Base-by-base conservation (phyloP, 2,113 vertebrate genomes). In the Oriolus oriolus region DNA sequence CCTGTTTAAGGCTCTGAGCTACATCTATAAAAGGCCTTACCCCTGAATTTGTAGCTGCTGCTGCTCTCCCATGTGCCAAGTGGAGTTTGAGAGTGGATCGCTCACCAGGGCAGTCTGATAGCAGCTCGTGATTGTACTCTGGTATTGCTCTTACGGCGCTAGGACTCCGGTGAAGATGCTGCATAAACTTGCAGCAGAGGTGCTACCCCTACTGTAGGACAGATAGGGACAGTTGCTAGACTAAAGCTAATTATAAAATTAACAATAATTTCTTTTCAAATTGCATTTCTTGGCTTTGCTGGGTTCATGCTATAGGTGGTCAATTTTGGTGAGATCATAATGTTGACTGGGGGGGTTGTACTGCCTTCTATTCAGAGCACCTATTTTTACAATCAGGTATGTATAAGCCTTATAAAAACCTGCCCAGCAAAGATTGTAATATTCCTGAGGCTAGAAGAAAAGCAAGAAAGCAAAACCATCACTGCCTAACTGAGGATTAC, bases 91-190 rank as follows among this genome's bases (percentile, higher is more conserved):
- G 59, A 69, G 27, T 6, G 27, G 30, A 7, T 41, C 24, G 1
- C 15, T 45, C 11, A 14, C n/a, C 0, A 0, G 24, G 35, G 16
- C 31, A 50, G 50, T 23, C 73, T 3, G 2, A 2, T 11, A 9
- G 8, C 30, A 63, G 65, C 61, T 59, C 1, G 0, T 22, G 4
- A 20, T 5, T 69, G 21, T 27, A 8, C 41, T 30, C 35, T 26
- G 31, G 23, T n/a, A 2, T 33, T 75, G 16, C 50, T 57, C 4
- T 44, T 60, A 8, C 0, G 5, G 44, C 49, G 14, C 8, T 18
- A 17, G 30, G 9, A 3, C 41, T 37, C n/a, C 28, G 31, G 7
- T 61, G 52, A 24, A 39, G 44, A 9, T 33, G 30, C 52, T 89
- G 11, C 54, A 41, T 39, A 10, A 63, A 19, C 18, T 21, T 42